Evolutionary conservation across 2,888 invertebrate species (phyloP).

Genomic region (Tetropium fuscum): DNA sequence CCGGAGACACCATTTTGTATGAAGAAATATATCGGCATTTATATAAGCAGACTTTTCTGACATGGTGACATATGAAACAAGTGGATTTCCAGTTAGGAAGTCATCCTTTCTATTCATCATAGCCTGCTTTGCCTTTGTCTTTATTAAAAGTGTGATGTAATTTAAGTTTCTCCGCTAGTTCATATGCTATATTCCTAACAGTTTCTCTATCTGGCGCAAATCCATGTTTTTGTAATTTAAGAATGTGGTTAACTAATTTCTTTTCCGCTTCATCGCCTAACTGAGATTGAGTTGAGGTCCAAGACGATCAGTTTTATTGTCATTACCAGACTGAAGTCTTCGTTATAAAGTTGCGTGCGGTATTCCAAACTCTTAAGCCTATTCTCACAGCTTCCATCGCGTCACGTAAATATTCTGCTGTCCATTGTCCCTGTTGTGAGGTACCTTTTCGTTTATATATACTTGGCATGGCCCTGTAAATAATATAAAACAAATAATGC

Average conservation of each 20-base stretch:
- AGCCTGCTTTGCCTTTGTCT: background rate
- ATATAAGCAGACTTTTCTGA: no score
- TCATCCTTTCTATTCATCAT: no score
- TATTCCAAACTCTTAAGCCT: background rate
- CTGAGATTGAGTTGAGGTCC: background rate
- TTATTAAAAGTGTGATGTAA: background rate
- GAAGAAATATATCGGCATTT: no score
- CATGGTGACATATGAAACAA: no score
- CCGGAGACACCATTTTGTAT: no score
- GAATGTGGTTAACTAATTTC: background rate
- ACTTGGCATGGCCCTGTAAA: no score
- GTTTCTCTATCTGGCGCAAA: background rate
- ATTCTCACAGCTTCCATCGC: background rate
- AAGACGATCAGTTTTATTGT: background rate
- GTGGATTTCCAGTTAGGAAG: no score
- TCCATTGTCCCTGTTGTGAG: background rate
- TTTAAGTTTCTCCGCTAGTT: background rate
- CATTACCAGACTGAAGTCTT: background rate
- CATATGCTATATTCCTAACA: background rate
- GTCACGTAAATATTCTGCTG: background rate
- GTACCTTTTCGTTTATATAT: background rate
- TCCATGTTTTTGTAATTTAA: background rate
- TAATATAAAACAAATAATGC: no score
- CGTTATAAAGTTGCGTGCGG: background rate
- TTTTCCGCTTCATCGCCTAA: background rate